Evolutionary conservation across 53 echinoderm and acorn worm genomes (phyloP).

Genomic region (Antedon mediterranea): DNA sequence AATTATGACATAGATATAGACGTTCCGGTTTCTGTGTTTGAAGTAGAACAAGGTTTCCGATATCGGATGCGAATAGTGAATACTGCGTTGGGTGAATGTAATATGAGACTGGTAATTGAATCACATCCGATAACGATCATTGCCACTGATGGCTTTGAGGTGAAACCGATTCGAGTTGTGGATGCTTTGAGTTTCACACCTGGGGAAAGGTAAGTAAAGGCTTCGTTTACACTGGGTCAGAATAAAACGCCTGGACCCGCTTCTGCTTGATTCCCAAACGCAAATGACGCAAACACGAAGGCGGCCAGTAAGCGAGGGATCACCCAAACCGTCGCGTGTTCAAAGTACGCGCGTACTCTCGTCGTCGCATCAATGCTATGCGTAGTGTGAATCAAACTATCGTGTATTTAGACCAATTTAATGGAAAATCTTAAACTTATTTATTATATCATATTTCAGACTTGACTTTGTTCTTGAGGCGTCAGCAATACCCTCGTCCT

Average conservation of each 20-base stretch:
- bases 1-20: neutral
- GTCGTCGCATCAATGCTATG: no score
- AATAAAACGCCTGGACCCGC: no score
- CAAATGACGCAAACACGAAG: neutral
- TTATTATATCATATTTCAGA: neutral
- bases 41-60: slow-evolving; percentile 6
- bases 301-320: no score
- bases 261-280: neutral
- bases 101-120: slow-evolving; percentile 17
- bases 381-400: neutral
- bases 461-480: neutral
- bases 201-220: neutral
- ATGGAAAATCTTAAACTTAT: neutral
- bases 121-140: slow-evolving; percentile 24
- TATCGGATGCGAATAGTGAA: slow-evolving; percentile 35
- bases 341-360: no score
- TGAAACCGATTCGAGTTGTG: slow-evolving; percentile 9
- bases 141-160: slow-evolving; percentile 27
- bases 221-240: neutral
- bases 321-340: no score
- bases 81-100: slow-evolving; percentile 3
- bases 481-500: neutral
- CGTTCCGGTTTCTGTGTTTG: slow-evolving; percentile 8
- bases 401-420: neutral
- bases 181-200: neutral